phyloP scores from a whole-genome alignment of 1,140 invertebrate species.

The Calliopsis andreniformis region DNA sequence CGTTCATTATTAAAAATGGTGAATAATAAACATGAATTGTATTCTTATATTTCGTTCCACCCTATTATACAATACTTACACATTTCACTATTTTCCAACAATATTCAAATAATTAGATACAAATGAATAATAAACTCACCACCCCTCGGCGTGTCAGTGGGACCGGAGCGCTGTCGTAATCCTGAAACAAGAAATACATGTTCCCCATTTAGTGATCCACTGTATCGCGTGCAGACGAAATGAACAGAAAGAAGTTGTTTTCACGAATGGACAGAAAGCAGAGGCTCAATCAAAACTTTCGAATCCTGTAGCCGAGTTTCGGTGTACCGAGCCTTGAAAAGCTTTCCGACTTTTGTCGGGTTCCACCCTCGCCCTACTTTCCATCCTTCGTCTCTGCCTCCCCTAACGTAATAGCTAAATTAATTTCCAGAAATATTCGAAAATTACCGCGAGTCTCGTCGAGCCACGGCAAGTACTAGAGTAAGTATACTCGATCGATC shows the following conservation, averaged over 20 bases:
- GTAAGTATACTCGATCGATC: conserved; percentile 12
- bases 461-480: neutral
- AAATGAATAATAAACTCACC: conserved; percentile 62
- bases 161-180: conserved; percentile 70
- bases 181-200: conserved; percentile 69
- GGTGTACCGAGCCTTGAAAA: conserved; percentile 32
- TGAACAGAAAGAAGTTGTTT: neutral
- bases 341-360: conserved; percentile 10
- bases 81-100: neutral
- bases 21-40: too few species aligned
- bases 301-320: conserved; percentile 43
- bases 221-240: neutral
- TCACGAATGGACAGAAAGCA: neutral
- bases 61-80: too few species aligned
- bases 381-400: neutral
- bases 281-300: conserved; percentile 57
- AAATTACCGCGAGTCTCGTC: conserved; percentile 44
- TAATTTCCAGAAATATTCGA: conserved; percentile 60
- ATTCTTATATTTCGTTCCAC: too few species aligned
- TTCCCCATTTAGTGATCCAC: neutral
- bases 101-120: neutral
- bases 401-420: conserved; percentile 13
- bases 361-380: neutral
- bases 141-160: conserved; percentile 74
- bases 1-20: too few species aligned